These are phyloP conservation scores for Macquaria ambigua DNA, from an alignment of 2,113 vertebrate genomes.

Conservation along the genomic window DNA sequence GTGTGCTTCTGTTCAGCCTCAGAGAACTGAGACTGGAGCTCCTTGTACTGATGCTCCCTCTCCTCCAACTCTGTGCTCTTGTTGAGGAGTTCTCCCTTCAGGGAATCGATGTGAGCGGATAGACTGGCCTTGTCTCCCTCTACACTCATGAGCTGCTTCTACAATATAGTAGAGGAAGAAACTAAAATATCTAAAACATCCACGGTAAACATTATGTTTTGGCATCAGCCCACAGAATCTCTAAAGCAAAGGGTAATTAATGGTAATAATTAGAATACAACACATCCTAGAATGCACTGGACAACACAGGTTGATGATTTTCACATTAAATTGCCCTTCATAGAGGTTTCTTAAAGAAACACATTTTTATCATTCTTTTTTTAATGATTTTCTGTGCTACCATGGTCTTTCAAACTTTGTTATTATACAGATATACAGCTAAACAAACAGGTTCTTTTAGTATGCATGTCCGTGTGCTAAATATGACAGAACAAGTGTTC, in stretches of 20 bases:
- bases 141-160: constrained; percentile 79
- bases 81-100: constrained; percentile 84
- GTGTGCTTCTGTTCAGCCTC: constrained; percentile 84
- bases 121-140: constrained; percentile 85
- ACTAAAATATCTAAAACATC: too few relatives aligned
- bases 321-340: neutral
- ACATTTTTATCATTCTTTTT: too few relatives aligned
- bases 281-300: neutral
- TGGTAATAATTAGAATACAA: neutral
- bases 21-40: constrained; percentile 82
- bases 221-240: neutral
- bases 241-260: neutral
- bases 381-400: neutral
- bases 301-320: neutral
- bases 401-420: neutral
- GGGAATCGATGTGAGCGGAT: constrained; percentile 80
- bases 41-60: constrained; percentile 79
- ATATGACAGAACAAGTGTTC: neutral
- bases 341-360: too few relatives aligned
- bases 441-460: neutral
- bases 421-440: neutral
- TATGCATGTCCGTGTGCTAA: neutral
- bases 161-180: neutral
- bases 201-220: too few relatives aligned
- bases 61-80: constrained; percentile 85